These are phyloP conservation scores for Drosophila lacicola DNA, from an alignment of 2,888 invertebrate species.

Conservation along the genomic window DNA sequence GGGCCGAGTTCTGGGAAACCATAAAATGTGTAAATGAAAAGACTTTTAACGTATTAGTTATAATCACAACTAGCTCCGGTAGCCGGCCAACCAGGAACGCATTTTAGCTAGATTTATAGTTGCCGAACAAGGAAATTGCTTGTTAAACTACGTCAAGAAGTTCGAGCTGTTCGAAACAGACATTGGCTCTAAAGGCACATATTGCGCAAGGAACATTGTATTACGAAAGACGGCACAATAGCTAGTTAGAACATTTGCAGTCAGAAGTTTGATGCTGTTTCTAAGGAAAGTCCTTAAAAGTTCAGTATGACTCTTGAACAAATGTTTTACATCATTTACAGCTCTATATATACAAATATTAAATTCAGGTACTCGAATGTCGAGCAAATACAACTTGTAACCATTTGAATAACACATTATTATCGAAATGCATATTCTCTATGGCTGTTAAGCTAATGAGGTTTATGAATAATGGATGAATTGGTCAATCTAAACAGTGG, in stretches of 20 bases:
- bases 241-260: too few species aligned
- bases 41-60: conserved; percentile 69
- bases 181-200: neutral
- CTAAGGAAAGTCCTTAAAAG: too few species aligned
- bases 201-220: too few species aligned
- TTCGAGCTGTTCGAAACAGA: neutral
- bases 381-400: too few species aligned
- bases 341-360: too few species aligned
- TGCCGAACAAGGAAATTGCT: conserved; percentile 15
- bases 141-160: neutral
- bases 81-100: neutral
- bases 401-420: neutral
- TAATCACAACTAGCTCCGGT: conserved; percentile 43
- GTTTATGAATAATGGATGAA: conserved; percentile 21
- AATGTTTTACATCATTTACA: too few species aligned
- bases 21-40: conserved; percentile 73
- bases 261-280: too few species aligned
- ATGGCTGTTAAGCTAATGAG: neutral
- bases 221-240: neutral
- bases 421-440: neutral
- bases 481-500: neutral
- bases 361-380: too few species aligned
- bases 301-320: too few species aligned
- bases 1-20: conserved; percentile 25
- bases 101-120: conserved; percentile 31